A percentile compares a stretch with the other conserved stretches of the same genome.
phyloP scores from a whole-genome alignment of 92 coral and sea anemone genomes.

The Desmophyllum pertusum region DNA sequence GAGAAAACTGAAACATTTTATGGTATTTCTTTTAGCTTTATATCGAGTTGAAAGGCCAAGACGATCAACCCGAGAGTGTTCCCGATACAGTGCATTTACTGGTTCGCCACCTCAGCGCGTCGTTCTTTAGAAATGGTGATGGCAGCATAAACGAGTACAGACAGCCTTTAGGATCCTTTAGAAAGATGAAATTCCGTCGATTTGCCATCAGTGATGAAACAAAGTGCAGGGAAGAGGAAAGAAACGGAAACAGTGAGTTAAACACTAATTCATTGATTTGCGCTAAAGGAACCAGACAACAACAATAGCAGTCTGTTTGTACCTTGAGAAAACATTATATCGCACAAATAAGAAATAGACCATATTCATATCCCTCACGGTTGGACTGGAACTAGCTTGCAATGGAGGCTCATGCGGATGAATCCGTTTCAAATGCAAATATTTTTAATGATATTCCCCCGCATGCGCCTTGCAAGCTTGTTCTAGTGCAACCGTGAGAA shows the following conservation, averaged over 20 bases:
- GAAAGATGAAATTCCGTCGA: neutral
- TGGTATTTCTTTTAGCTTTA: neutral
- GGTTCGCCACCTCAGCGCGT: neutral
- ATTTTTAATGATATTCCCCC: no score
- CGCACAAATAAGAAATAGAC: no score
- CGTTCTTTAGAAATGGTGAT: neutral
- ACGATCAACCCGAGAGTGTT: neutral
- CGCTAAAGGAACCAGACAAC: no score
- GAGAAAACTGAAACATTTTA: neutral
- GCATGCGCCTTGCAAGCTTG: no score
- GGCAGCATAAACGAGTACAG: neutral
- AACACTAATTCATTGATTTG: no score
- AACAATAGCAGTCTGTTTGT: no score
- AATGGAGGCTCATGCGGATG: no score
- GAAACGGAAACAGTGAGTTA: neutral
- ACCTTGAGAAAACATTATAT: no score
- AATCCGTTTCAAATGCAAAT: no score
- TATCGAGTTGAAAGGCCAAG: neutral
- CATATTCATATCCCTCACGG: no score
- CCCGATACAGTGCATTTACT: neutral
- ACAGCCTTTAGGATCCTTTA: neutral
- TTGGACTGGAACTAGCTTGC: no score
- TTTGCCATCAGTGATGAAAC: neutral
- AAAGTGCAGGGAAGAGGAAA: neutral
- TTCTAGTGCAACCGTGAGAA: no score